Base-by-base conservation (phyloP, 2,113 vertebrate genomes). In the Mirounga angustirostris region DNA sequence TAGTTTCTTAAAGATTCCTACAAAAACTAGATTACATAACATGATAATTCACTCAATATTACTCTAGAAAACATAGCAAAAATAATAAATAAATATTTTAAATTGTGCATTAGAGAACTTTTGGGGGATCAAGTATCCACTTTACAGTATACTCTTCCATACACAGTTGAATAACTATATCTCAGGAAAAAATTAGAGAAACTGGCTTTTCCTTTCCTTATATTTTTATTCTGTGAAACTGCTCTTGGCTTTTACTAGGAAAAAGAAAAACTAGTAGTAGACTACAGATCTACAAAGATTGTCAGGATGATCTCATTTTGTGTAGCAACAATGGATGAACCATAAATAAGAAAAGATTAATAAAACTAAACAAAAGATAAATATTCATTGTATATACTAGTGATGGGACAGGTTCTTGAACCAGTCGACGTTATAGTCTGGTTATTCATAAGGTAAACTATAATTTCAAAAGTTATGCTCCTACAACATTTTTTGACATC, bases 321-420 rank as follows among this genome's bases (percentile, higher is more conserved):
- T 78, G 67, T 50, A 97, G 28, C 0, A 50, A 92, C 40, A 28
- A 96, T 73, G 69, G 21, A 80, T 93, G 96, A 36, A 36, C 33
- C 18, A 36, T 4, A 36, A 54, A 93, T 78, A 97, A 97, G 19
- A 0, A 80, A 96, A 93, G 56, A 92, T 95, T 83, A 98, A 97
- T 98, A 98, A 69, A 69, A 58, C 90, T 78, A 97, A 97, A 16
- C 0, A 0, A 80, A 97, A 95, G 56, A 94, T 95, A 89, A 98
- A 97, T 98, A 98, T 98, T 98, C 74, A 97, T 92, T 61, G 54
- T 52, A 84, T 65, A 21, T 79, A 21, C 1, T 97, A 58, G 59
- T 98, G 87, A 97, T 97, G 94, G 76, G 98, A 96, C 30, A 86
- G 61, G 24, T 89, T 98, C 81, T 98, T 97, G 52, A 98, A 93